Percentiles rank a stretch among this genome's conserved stretches.
phyloP scores from a whole-genome alignment of 2,113 vertebrate species.

The Sakesphorus luctuosus region DNA sequence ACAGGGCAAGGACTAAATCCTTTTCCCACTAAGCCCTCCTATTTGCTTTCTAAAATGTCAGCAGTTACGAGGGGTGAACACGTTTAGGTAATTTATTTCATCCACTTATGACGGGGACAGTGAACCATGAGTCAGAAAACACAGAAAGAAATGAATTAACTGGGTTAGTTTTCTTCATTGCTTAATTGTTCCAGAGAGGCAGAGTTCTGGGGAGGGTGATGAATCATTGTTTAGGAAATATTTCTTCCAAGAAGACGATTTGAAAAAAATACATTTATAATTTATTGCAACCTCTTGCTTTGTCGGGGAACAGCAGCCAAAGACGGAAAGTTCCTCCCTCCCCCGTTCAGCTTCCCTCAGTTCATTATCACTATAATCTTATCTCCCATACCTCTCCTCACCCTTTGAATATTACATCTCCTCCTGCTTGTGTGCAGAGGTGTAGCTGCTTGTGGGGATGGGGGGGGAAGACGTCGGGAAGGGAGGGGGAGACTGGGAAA shows the following conservation, averaged over 20 bases:
- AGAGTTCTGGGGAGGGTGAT: constrained; percentile 33
- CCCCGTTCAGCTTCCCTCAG: constrained; percentile 8
- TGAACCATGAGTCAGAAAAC: background rate
- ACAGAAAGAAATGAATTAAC: constrained; percentile 3
- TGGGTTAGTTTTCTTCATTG: background rate
- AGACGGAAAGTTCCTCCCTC: constrained; percentile 53
- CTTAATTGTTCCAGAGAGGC: constrained; percentile 57
- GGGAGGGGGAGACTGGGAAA: constrained; percentile 11
- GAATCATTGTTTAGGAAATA: constrained; percentile 61
- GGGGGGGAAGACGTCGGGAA: background rate
- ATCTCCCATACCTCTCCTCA: constrained; percentile 8
- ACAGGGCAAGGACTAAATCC: background rate
- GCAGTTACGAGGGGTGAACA: background rate
- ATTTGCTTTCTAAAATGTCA: background rate
- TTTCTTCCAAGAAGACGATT: constrained; percentile 54
- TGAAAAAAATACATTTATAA: constrained; percentile 55
- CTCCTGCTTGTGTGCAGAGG: background rate
- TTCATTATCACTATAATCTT: constrained; percentile 50
- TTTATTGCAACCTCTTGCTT: constrained; percentile 43
- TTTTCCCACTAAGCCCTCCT: background rate
- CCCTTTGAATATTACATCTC: constrained; percentile 52
- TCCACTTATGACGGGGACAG: background rate
- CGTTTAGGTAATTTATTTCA: background rate
- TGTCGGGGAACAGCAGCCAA: background rate
- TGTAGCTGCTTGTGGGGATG: fast-evolving